Conservation (phyloP, 2,797 vertebrate genomes). For the Myripristis murdjan region DNA sequence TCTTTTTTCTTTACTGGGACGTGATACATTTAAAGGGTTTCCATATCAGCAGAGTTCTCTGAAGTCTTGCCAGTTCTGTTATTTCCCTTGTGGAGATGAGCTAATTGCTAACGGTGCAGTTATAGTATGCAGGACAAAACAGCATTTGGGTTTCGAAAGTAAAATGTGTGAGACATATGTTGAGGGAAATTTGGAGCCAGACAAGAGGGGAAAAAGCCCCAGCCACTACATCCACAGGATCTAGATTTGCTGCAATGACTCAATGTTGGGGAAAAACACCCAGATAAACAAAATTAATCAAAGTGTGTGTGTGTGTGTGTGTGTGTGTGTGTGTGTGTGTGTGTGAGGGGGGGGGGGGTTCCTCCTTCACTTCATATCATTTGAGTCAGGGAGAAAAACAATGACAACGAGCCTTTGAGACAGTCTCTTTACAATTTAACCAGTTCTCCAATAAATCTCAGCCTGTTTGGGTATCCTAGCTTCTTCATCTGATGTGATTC, state of each 20-base stretch:
- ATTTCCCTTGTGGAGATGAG: conserved; percentile 72
- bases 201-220: conserved; percentile 45
- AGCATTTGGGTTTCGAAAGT: conserved; percentile 48
- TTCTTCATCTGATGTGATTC: conserved; percentile 34
- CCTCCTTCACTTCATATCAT: conserved; percentile 47
- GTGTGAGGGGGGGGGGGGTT: no score
- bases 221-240: conserved; percentile 54
- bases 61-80: conserved; percentile 75
- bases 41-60: conserved; percentile 56
- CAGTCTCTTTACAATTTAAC: conserved; percentile 33
- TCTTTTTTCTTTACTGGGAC: conserved; percentile 35
- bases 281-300: conserved; percentile 74
- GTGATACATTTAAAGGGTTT: conserved; percentile 52
- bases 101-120: conserved; percentile 74
- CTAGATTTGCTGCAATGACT: conserved; percentile 50
- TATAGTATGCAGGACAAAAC: conserved; percentile 62
- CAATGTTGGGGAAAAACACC: conserved; percentile 52
- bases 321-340: no score
- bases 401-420: conserved; percentile 52
- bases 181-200: conserved; percentile 55
- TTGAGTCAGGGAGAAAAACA: conserved; percentile 51
- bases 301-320: conserved; percentile 55
- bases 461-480: background rate
- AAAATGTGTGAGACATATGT: conserved; percentile 82
- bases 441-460: conserved; percentile 49